Conservation (phyloP, 2,797 vertebrate species). For the Hypotaenidia okinawae region DNA sequence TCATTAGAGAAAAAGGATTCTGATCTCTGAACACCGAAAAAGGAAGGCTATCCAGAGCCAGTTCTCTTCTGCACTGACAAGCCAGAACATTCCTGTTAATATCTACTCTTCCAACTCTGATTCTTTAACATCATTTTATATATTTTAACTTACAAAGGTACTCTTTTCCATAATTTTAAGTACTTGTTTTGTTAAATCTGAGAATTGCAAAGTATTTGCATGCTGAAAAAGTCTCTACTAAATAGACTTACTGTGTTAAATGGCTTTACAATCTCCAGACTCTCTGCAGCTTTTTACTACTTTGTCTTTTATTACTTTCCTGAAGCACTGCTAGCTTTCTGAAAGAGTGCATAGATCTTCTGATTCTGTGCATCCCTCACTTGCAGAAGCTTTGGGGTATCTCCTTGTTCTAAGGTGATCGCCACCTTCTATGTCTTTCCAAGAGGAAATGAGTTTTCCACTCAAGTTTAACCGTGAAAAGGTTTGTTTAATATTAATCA, state of each 20-base stretch:
- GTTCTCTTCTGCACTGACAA: not conserved
- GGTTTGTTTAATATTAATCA: not conserved
- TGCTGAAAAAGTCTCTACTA: not conserved
- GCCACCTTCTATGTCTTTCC: not conserved
- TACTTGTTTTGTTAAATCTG: not conserved
- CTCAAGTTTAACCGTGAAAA: not conserved
- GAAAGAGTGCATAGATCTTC: not conserved
- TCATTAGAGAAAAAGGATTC: not conserved
- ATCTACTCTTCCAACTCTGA: not conserved
- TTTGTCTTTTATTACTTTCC: not conserved
- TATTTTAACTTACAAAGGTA: not conserved
- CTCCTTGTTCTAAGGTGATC: not conserved
- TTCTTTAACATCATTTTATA: not conserved
- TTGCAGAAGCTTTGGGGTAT: not conserved
- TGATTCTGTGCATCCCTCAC: not conserved
- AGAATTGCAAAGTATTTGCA: not conserved
- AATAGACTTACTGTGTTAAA: not conserved
- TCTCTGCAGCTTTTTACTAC: not conserved
- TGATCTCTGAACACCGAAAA: not conserved
- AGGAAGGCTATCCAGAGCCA: not conserved
- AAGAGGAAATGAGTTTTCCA: not conserved
- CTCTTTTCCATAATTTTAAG: not conserved
- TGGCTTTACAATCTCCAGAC: not conserved
- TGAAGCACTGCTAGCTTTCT: not conserved
- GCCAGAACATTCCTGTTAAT: not conserved